Evolutionary conservation across 2,113 vertebrate species (phyloP), one percentile per base, ranked within the genome.

Genomic region (Cheirogaleus medius): DNA sequence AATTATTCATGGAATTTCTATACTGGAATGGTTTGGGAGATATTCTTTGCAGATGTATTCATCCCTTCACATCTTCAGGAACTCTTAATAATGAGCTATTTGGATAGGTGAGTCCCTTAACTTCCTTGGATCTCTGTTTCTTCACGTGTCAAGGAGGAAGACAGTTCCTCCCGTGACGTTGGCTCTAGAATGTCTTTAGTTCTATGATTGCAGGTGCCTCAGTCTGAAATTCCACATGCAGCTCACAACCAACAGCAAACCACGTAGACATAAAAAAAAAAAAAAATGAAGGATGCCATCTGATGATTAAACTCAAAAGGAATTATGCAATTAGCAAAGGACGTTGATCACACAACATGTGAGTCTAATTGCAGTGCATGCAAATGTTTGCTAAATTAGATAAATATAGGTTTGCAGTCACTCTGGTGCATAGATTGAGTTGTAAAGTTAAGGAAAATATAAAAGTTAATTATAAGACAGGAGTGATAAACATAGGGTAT

Each of bases 321-420:
- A 98, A 71, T 95, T 84, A 68, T 92, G 87, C 76, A 95, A 97
- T 60, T 98, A 97, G 94, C 94, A 90, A 93, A 63, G 52, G 29
- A 20, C 3, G 5, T 64, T 77, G 78, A 56, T 74, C 82, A 78
- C 69, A 66, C 89, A 97, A 86, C 17, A 93, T 47, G 95, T 39
- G 66, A 97, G 68, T 37, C 91, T 98, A 21, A 73, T 17, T 97
- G 96, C 84, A 90, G 39, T 42, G 76, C 87, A 42, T 17, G 66
- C 64, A 87, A 82, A 97, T 96, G 29, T 96, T 97, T 86, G 71
- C 82, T 81, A 97, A 68, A 93, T 91, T 39, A 95, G 49, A 96
- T 97, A 98, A 98, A 96, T 96, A 95, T 3, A 29, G 91, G 93
- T 78, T 96, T 96, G 74, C 77, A 77, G 85, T 54, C 85, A 64